Percentiles rank a stretch among this genome's conserved stretches.
These are phyloP conservation scores for Griposia aprilina DNA, from an alignment of 2,888 invertebrate genomes.

Conservation along the genomic window DNA sequence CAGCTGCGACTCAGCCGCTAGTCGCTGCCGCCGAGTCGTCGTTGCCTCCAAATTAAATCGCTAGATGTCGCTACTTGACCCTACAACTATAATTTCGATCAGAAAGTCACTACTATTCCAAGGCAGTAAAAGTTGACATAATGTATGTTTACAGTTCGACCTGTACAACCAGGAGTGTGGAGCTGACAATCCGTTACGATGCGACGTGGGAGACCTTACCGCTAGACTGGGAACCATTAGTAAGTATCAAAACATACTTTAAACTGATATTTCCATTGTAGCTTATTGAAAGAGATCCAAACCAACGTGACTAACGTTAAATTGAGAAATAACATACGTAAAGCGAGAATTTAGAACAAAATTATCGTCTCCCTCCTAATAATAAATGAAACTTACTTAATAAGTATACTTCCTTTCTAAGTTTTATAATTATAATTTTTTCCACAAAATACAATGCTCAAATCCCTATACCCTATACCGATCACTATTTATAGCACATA, in stretches of 20 bases:
- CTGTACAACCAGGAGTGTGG: slow-evolving; percentile 97
- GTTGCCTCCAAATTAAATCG: not conserved
- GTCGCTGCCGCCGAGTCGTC: not conserved
- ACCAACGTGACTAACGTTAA: not conserved
- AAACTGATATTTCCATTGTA: too few relatives aligned
- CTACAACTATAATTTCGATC: not conserved
- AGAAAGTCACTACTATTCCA: not conserved
- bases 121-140: too few relatives aligned
- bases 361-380: too few relatives aligned
- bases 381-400: not conserved
- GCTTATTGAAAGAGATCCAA: too few relatives aligned
- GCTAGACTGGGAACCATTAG: slow-evolving; percentile 95
- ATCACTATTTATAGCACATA: too few relatives aligned
- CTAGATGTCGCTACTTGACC: not conserved
- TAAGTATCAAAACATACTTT: slow-evolving; percentile 70
- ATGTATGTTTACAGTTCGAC: slow-evolving; percentile 91
- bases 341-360: too few relatives aligned
- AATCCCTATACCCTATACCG: not conserved
- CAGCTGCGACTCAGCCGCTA: not conserved
- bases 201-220: slow-evolving; percentile 97
- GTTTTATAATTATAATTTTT: not conserved
- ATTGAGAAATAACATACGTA: not conserved
- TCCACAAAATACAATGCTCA: not conserved
- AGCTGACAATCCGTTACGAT: slow-evolving; percentile 96
- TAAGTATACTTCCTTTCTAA: not conserved